Conservation (phyloP, 2,113 vertebrate species). For the Oncorhynchus masou region DNA sequence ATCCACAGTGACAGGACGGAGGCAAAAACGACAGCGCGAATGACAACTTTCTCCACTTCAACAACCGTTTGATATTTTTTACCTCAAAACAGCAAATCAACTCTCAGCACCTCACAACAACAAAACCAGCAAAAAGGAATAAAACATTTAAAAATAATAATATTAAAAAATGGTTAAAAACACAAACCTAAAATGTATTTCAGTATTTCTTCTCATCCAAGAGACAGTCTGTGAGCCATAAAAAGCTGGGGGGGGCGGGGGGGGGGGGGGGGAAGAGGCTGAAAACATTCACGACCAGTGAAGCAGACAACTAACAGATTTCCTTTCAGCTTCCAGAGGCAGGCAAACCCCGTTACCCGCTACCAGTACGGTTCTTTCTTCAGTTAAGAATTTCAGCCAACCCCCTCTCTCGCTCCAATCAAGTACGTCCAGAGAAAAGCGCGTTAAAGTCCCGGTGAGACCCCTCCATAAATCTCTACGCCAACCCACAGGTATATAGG, state of each 20-base stretch:
- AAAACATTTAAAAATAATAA: conserved; percentile 22
- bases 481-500: conserved; percentile 64
- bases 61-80: conserved; percentile 25
- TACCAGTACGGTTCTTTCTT: too few species aligned
- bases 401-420: conserved; percentile 43
- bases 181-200: conserved; percentile 30
- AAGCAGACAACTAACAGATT: conserved; percentile 75
- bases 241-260: conserved; percentile 23
- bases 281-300: conserved; percentile 74
- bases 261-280: conserved; percentile 49
- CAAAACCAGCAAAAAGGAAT: conserved; percentile 16
- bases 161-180: background rate
- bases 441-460: conserved; percentile 63
- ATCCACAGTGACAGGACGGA: background rate
- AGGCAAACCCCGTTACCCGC: conserved; percentile 61
- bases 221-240: conserved; percentile 60
- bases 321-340: conserved; percentile 79
- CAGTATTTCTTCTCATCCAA: conserved; percentile 62
- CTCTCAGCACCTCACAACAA: conserved; percentile 24
- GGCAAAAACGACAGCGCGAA: conserved; percentile 1
- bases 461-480: conserved; percentile 33
- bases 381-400: conserved; percentile 66
- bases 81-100: conserved; percentile 28
- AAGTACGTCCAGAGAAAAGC: conserved; percentile 71
- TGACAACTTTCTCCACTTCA: conserved; percentile 37